A percentile compares a stretch with the other conserved stretches of the same genome.
Evolutionary conservation across 1,140 invertebrate genomes (phyloP).

Genomic region (Metopolophium dirhodum): DNA sequence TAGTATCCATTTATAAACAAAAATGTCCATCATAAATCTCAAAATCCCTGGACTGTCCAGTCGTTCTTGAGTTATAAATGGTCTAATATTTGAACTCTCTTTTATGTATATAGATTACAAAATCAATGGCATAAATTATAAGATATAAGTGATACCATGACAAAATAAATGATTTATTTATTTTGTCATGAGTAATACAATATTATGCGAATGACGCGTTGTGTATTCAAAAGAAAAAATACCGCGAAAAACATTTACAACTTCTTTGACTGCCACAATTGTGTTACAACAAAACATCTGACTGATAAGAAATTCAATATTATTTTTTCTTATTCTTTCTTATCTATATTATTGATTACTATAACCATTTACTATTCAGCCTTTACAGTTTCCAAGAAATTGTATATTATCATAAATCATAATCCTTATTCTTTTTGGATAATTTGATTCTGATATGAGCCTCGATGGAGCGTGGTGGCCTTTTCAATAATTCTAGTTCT

Average conservation of each 20-base stretch:
- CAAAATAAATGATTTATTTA: no score
- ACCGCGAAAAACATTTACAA: not conserved
- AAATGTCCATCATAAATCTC: no score
- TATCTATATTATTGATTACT: constrained; percentile 48
- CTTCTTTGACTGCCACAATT: not conserved
- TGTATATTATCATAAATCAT: not conserved
- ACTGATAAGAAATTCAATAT: not conserved
- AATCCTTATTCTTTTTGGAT: not conserved
- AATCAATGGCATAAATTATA: no score
- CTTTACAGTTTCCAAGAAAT: constrained; percentile 19
- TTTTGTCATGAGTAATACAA: no score
- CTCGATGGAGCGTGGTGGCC: constrained; percentile 18
- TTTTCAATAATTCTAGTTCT: not conserved
- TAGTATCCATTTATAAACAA: no score
- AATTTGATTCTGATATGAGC: not conserved
- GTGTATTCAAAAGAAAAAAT: not conserved
- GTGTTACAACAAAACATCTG: constrained; percentile 9
- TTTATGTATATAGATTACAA: no score
- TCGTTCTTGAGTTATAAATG: no score
- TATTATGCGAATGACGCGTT: no score
- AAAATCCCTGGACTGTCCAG: no score
- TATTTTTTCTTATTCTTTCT: not conserved
- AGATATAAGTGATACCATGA: no score
- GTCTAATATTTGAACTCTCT: no score
- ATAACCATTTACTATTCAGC: not conserved